Percentiles rank a stretch among this genome's conserved stretches.
phyloP scores from a whole-genome alignment of 2,888 invertebrate species.

The Chrysolina oricalcia region DNA sequence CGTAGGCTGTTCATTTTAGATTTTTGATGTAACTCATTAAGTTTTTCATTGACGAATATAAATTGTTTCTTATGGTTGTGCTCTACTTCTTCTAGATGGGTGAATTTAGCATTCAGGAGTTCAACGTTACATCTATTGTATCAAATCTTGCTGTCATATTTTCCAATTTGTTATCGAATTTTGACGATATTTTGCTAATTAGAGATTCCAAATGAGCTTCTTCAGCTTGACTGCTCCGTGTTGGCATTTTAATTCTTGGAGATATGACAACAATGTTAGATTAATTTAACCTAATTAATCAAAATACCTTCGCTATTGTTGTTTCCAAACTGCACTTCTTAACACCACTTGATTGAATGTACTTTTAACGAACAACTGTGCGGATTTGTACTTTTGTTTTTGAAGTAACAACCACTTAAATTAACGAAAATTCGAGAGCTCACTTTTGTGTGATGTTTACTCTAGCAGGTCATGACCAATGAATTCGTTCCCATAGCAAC shows the following conservation, averaged over 20 bases:
- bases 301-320: slow-evolving; percentile 14
- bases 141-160: slow-evolving; percentile 22
- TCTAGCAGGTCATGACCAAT: no score
- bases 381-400: slow-evolving; percentile 8
- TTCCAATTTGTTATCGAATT: slow-evolving; percentile 25
- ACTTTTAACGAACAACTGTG: slow-evolving; percentile 20
- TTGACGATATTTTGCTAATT: slow-evolving; percentile 16
- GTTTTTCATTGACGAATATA: slow-evolving; percentile 15
- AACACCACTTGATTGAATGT: slow-evolving; percentile 1
- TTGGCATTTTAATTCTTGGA: slow-evolving; percentile 20
- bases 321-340: slow-evolving; percentile 10
- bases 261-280: slow-evolving; percentile 13
- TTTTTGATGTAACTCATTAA: slow-evolving; percentile 22
- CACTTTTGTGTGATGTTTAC: slow-evolving; percentile 17
- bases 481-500: no score
- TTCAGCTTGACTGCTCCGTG: slow-evolving; percentile 12
- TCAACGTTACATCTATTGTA: slow-evolving; percentile 22
- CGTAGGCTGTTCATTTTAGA: slow-evolving; percentile 20
- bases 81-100: slow-evolving; percentile 17
- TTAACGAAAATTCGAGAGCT: slow-evolving; percentile 8
- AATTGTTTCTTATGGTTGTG: slow-evolving; percentile 12
- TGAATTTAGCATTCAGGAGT: slow-evolving; percentile 21
- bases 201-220: slow-evolving; percentile 15
- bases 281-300: slow-evolving; percentile 3
- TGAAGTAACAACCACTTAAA: slow-evolving; percentile 7